Evolutionary conservation across 30 jellyfish, hydroid and myxozoan genomes (phyloP).

Genomic region (Aurelia sp.): DNA sequence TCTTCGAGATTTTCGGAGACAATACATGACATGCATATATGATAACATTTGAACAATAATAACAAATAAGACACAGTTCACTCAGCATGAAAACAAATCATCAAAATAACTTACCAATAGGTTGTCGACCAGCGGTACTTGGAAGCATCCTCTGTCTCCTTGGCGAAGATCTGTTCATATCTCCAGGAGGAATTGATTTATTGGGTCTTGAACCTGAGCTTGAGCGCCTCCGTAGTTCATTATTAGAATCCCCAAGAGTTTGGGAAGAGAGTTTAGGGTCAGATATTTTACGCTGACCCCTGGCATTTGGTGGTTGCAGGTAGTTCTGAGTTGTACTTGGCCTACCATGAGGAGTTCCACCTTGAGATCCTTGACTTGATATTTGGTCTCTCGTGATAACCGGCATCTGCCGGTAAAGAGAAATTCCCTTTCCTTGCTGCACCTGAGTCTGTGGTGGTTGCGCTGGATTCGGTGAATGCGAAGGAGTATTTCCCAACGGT

Average conservation of each 20-base stretch:
- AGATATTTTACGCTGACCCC: constrained; percentile 54
- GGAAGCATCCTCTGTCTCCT: constrained; percentile 63
- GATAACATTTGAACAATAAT: no score
- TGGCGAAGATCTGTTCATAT: constrained; percentile 51
- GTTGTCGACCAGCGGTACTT: constrained; percentile 70
- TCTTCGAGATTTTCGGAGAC: background rate
- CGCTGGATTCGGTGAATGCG: background rate
- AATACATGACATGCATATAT: background rate
- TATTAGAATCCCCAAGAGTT: constrained; percentile 10
- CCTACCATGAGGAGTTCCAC: constrained; percentile 5
- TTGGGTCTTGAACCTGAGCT: constrained; percentile 42
- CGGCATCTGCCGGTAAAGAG: constrained; percentile 92
- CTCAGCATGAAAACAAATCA: background rate
- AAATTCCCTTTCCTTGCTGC: constrained; percentile 36
- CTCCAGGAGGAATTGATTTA: constrained; percentile 22
- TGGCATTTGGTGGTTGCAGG: constrained; percentile 53
- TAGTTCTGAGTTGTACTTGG: constrained; percentile 34
- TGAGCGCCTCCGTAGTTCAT: constrained; percentile 35
- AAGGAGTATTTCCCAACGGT: background rate
- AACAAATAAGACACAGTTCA: background rate
- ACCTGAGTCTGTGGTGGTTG: background rate
- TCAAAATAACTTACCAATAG: constrained; percentile 45
- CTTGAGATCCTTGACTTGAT: constrained; percentile 19
- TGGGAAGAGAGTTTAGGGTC: constrained; percentile 38
- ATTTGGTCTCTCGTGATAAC: constrained; percentile 54